Evolutionary conservation across 2,113 vertebrate species (phyloP), one percentile per base, ranked within the genome.

Genomic region (Gavialis gangeticus): DNA sequence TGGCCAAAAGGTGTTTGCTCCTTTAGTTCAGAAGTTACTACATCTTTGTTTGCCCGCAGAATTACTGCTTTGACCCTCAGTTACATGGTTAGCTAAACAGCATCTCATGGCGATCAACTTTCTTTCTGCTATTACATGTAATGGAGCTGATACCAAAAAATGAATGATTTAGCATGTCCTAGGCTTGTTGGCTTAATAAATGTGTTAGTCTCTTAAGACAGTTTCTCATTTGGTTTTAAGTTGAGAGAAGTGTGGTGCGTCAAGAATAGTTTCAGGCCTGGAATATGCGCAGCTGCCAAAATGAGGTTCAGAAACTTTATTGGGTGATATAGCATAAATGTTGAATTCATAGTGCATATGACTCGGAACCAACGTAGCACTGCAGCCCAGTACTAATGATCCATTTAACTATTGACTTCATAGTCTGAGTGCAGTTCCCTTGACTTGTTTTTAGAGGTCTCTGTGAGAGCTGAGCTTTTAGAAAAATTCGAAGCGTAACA

Each of bases 311-410:
- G 37, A 4, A 92, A 63, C 95, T 96, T 97, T 93, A 95, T 89
- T 96, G 92, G 94, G 85, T 93, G 87, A 94, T 87, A 90, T 75
- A 75, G 94, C 94, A 96, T 84, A 66, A 94, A 96, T 95, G 95
- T 94, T 95, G 95, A 94, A 96, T 96, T 97, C 95, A 96, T 92
- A 71, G 60, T 30, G 84, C 2, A 1, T 84, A 89, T 64, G 73
- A 21, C 73, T 94, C 92, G 81, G 86, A 93, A 91, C 93, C 96
- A 95, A 91, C 87, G 85, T 85, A 75, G 77, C 90, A 95, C 88
- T 94, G 84, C 92, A 89, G 73, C 94, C 84, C 11, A 93, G 85
- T 96, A 92, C 94, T 83, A 87, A 97, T 92, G 91, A 91, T 94
- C 54, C 1, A 24, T 88, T 82, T 94, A 95, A 89, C 96, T 90